A percentile compares a stretch with the other conserved stretches of the same genome.
phyloP scores from a whole-genome alignment of 2,113 vertebrate species.

The Gallinago jamesoni region DNA sequence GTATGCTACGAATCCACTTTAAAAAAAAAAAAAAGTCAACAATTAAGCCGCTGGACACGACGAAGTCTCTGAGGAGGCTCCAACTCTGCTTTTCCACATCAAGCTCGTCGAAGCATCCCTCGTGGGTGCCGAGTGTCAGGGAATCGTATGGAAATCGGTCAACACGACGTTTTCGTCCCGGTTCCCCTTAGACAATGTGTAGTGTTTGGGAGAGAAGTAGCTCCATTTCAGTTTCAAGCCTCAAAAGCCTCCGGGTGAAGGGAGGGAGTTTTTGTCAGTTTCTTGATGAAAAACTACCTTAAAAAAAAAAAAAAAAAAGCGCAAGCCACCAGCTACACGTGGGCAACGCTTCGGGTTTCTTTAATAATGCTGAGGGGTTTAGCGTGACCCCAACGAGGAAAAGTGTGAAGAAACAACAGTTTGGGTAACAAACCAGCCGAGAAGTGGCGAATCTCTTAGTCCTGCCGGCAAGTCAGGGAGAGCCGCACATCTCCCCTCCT shows the following conservation, averaged over 20 bases:
- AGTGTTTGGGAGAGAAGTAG: conserved; percentile 28
- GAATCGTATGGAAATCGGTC: background rate
- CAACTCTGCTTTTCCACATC: background rate
- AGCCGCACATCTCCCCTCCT: background rate
- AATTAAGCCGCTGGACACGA: background rate
- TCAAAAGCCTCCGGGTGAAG: background rate
- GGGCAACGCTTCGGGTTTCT: background rate
- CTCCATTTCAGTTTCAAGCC: conserved; percentile 33
- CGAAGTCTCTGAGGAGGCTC: background rate
- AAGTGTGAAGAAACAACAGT: background rate
- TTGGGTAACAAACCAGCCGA: background rate
- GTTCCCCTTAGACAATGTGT: background rate
- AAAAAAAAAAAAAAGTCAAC: background rate
- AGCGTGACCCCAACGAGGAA: background rate
- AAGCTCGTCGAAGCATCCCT: conserved; percentile 10
- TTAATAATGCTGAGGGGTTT: background rate
- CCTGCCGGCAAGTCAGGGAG: background rate
- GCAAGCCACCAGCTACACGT: conserved; percentile 7
- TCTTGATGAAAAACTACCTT: background rate
- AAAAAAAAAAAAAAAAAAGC: background rate
- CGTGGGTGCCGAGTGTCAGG: background rate
- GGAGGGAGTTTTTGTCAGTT: conserved; percentile 9
- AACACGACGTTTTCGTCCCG: background rate
- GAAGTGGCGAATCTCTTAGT: conserved; percentile 3
- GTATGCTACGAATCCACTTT: conserved; percentile 46